Base-by-base conservation (phyloP, 1,140 invertebrate genomes). In the Potamilus streckersoni region DNA sequence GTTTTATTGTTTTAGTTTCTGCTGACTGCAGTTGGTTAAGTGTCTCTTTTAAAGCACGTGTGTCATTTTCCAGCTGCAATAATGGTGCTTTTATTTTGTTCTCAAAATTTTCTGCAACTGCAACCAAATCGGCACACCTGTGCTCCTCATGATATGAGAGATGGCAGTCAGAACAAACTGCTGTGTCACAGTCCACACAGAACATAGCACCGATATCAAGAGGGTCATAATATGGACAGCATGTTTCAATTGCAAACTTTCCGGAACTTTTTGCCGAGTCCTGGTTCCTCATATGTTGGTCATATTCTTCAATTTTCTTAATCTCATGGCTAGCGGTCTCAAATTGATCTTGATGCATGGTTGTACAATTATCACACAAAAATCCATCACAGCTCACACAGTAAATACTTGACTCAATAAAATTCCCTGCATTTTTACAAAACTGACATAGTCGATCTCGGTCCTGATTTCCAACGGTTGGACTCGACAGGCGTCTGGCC, bases 171-270 rank as follows among this genome's bases (percentile, higher is more conserved):
- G 79, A 71, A 74, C 86, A 87, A 49, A 84, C 70, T 5, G 81
- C 75, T 61, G 81, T 80, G 38, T 87, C 84, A 78, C 86, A 87
- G 75, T 86, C 83, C 31, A 87, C 81, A 77, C 86, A 87, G 62
- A 82, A 87, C 73, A 83, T 70, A 31, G 83, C 78, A 62, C 84
- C 83, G 31, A 87, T 84, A 69, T 87, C 86, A 20, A 82, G 78
- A n/a, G 79, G 80, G 69, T 87, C 86, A 60, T 86, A 87, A 56
- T 76, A 75, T 8, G 78, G 69, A 67, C 86, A 87, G 73, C 86
- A 87, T 17, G 72, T 73, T 20, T 77, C 72, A 60, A 84, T 71
- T 11, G 82, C 78, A 16, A 59, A 66, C 4, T 49, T 60, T 27
- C 79, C 69, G 14, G 73, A 69, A 3, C 61, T 61, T 55, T 49